These are phyloP conservation scores for Idaea biselata DNA, from an alignment of 2,888 invertebrate species.

Conservation along the genomic window DNA sequence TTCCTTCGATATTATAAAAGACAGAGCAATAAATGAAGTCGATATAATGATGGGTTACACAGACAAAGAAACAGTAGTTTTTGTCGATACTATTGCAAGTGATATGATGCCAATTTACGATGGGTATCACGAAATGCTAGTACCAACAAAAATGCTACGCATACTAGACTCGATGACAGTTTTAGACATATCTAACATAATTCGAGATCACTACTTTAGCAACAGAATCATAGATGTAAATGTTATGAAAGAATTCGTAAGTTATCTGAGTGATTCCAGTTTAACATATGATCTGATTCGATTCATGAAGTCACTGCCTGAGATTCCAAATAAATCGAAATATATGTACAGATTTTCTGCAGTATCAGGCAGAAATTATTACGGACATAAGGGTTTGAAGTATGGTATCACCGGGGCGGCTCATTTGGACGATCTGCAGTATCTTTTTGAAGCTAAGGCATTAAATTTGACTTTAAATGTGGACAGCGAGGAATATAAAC, in stretches of 20 bases:
- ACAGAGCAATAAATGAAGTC: constrained; percentile 61
- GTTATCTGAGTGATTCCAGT: constrained; percentile 26
- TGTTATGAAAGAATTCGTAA: constrained; percentile 30
- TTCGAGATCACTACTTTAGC: constrained; percentile 35
- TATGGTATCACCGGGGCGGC: constrained; percentile 37
- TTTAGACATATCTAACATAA: constrained; percentile 30
- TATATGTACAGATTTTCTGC: constrained; percentile 42
- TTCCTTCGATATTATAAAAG: constrained; percentile 27
- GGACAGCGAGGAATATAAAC: constrained; percentile 38
- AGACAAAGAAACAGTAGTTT: constrained; percentile 80
- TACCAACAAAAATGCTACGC: constrained; percentile 34
- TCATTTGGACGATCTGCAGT: constrained; percentile 50
- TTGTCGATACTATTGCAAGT: constrained; percentile 7
- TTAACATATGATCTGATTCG: constrained; percentile 34
- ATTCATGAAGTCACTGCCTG: constrained; percentile 28
- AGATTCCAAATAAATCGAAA: constrained; percentile 20
- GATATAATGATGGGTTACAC: constrained; percentile 86
- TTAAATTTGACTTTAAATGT: constrained; percentile 32
- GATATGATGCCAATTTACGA: constrained; percentile 24
- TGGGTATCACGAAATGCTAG: constrained; percentile 32
- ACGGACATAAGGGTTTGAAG: constrained; percentile 30
- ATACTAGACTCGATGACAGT: constrained; percentile 25
- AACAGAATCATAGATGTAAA: constrained; percentile 25
- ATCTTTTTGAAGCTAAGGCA: constrained; percentile 42
- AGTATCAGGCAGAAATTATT: constrained; percentile 41